Base-by-base conservation (phyloP, 2,888 invertebrate genomes). In the Dasypolia templi region DNA sequence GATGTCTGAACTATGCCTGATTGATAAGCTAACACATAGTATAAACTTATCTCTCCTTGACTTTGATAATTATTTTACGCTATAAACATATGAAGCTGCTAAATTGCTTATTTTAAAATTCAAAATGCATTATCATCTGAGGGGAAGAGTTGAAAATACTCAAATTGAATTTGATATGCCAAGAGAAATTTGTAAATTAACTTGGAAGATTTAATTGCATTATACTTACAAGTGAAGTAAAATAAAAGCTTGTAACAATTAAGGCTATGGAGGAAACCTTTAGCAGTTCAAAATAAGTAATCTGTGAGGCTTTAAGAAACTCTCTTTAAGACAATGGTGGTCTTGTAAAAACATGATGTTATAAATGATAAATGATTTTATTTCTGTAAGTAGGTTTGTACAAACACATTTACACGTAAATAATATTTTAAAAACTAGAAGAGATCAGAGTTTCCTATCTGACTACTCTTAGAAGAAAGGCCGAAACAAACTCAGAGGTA, bases 11-110 rank as follows among this genome's bases (percentile, higher is more conserved):
- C 77, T 77, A 69, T 66, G 64, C 35, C 35, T 65, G 49, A 56
- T 64, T 83, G 83, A 86, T 86, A 86, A 79, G 55, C 68, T 46
- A 51, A 67, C 39, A 55, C 56, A 46, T 71, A 58, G 73, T 79
- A 56, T 65, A n/a, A 70, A 72, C 46, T 79, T 75, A 84, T 87
- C 77, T 80, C 65, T 59, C 49, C 17, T 65, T 79, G 77, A 75
- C 76, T 69, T 84, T 87, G 83, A 76, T 76, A 76, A 74, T 49
- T 59, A 76, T 68, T 72, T 68, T 49, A 78, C 32, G 3, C 44
- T 55, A 64, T 14, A 42, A 17, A 65, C 19, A 26, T 72, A 53
- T 61, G 39, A 53, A 51, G 6, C 46, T 44, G 14, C 51, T 64
- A 46, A 70, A n/a, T 64, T 3, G 53, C 3, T 70, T 19, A 59